Evolutionary conservation across 53 echinoderm and acorn worm species (phyloP), one percentile per base, ranked within the genome.

Genomic region (Paelopatides confundens): DNA sequence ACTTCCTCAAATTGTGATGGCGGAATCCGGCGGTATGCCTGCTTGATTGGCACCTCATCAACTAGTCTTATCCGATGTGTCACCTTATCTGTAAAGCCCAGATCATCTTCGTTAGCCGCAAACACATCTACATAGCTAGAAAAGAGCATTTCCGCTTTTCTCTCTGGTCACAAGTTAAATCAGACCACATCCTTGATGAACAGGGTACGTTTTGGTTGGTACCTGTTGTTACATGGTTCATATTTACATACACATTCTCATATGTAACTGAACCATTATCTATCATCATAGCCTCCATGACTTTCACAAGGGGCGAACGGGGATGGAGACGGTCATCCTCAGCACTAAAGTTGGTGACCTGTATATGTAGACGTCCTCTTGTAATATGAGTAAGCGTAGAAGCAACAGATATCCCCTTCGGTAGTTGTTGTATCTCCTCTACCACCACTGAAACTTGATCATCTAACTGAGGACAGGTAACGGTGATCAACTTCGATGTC

Each of bases 1-100:
- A 91, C 91, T 54, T 54, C 54, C 31, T 91, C 87, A 39, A 88
- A 85, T 30, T 92, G 92, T 34, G 88, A 49, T 12, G 88, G 92
- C 1, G 88, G 92, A 24, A 92, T 92, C 6, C 85, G 63, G 3
- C 76, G 71, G 31, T 64, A 92, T 1, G 92, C 63, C 50, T 84
- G 85, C 28, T 64, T 63, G 17, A 83, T 29, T 27, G 83, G 83
- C 0, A 37, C 34, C 2, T 83, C 83, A 64, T 83, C 83, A 34
- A 30, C 28, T 6, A 34, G 31, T 30, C 10, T 33, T 5, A 66
- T 66, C 67, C 28, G 67, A 30, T 66, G 67, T 6, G 67, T 66
- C 8, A 66, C 17, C 29, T 28, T 66, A 14, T 31, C 35, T 28
- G 34, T 66, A 24, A 27, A 34, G 8, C 67, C 67, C 31, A 66